These are phyloP conservation scores for Acrocyrtus sp. DNA, from an alignment of 2,888 invertebrate species.

Conservation along the genomic window DNA sequence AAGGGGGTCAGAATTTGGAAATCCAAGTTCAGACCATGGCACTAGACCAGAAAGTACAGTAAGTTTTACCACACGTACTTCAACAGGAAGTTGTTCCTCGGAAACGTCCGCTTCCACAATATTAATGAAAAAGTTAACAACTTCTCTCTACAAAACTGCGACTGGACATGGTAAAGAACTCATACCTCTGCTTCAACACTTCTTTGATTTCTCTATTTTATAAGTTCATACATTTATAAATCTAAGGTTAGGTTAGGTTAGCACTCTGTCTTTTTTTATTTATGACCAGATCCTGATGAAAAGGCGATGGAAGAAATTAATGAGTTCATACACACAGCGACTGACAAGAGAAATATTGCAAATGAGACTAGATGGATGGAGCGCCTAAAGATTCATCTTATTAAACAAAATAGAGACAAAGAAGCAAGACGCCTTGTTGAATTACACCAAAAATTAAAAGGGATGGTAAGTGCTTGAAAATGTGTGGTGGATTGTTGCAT, in stretches of 20 bases:
- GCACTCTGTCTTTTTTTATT: slow-evolving; percentile 4
- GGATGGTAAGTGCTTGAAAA: slow-evolving; percentile 66
- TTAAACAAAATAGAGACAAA: slow-evolving; percentile 64
- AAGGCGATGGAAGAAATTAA: slow-evolving; percentile 30
- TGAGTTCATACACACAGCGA: slow-evolving; percentile 10
- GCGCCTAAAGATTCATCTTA: slow-evolving; percentile 64
- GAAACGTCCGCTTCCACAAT: neutral
- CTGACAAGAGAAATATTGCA: slow-evolving; percentile 24
- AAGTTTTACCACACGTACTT: no score
- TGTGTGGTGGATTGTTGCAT: no score
- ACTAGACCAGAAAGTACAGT: neutral
- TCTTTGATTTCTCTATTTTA: neutral
- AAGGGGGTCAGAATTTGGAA: neutral
- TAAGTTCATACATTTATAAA: neutral
- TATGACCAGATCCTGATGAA: slow-evolving; percentile 24
- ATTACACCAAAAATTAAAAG: slow-evolving; percentile 67
- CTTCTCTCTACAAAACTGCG: slow-evolving; percentile 12
- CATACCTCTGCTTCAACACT: neutral
- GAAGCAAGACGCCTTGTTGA: slow-evolving; percentile 67
- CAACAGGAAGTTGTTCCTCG: neutral
- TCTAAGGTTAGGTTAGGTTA: neutral
- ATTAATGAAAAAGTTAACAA: neutral
- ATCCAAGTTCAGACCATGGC: neutral
- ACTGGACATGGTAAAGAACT: slow-evolving; percentile 9
- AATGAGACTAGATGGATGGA: slow-evolving; percentile 63